phyloP scores from a whole-genome alignment of 37 sponge, comb jelly and placozoan species.

The Petrosia ficiformis region DNA sequence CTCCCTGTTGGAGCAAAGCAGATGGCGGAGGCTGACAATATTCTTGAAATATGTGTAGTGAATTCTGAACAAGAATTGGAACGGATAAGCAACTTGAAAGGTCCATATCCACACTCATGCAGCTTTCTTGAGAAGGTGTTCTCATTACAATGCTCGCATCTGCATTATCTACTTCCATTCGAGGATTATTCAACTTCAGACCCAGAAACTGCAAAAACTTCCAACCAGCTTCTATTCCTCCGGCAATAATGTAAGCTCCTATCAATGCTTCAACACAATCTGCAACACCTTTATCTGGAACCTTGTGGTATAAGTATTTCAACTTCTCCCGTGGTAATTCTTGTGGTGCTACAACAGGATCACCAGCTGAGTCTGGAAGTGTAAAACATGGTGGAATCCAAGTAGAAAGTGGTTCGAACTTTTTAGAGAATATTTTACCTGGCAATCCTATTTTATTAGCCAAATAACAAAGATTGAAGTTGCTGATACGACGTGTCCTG shows the following conservation, averaged over 20 bases:
- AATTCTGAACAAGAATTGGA: conserved; percentile 3
- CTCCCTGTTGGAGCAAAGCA: not conserved
- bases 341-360: too few relatives aligned
- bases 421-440: conserved; percentile 4
- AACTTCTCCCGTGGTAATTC: too few relatives aligned
- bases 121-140: not conserved
- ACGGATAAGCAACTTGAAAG: too few relatives aligned
- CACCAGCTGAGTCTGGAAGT: not conserved
- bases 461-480: conserved; percentile 65
- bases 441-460: conserved; percentile 46
- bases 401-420: conserved; percentile 4
- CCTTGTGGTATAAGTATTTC: conserved; percentile 56
- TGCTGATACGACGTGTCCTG: conserved; percentile 58
- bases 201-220: conserved; percentile 76
- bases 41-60: not conserved
- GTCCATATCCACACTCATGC: not conserved
- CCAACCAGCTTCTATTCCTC: conserved; percentile 74
- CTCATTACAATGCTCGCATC: not conserved
- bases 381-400: conserved; percentile 48
- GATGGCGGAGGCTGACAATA: not conserved
- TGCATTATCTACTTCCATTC: not conserved
- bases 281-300: conserved; percentile 90
- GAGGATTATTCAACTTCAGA: not conserved
- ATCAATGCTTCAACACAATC: conserved; percentile 89
- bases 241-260: conserved; percentile 82